Evolutionary conservation across 2,888 invertebrate genomes (phyloP).

Genomic region (Trichogramma dendrolimi): DNA sequence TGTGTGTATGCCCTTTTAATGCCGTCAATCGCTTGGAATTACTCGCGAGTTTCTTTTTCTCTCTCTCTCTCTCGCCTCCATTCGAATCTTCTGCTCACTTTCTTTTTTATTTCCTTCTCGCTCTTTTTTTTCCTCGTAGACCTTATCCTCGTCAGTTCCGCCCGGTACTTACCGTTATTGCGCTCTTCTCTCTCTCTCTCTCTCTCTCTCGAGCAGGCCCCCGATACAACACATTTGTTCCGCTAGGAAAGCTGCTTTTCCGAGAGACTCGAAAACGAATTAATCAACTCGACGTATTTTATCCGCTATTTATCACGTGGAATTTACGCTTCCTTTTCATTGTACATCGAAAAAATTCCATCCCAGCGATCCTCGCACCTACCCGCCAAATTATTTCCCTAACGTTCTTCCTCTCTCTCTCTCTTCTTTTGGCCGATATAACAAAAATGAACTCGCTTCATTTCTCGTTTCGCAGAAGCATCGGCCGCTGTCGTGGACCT

Average conservation of each 20-base stretch:
- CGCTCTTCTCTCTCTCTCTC: background rate
- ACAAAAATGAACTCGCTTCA: background rate
- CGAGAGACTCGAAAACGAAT: too few relatives aligned
- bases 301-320: too few relatives aligned
- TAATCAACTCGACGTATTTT: too few relatives aligned
- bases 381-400: too few relatives aligned
- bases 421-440: background rate
- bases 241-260: too few relatives aligned
- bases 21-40: slow-evolving; percentile 24
- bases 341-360: too few relatives aligned
- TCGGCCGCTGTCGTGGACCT: slow-evolving; percentile 57
- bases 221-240: too few relatives aligned
- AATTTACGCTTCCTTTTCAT: too few relatives aligned
- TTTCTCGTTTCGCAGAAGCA: slow-evolving; percentile 43
- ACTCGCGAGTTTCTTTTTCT: slow-evolving; percentile 21
- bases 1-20: slow-evolving; percentile 1
- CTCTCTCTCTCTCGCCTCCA: background rate
- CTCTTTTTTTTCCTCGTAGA: background rate
- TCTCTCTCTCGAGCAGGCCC: background rate
- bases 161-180: background rate
- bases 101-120: background rate
- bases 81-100: background rate
- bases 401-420: background rate
- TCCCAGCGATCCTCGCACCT: too few relatives aligned
- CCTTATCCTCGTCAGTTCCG: too few relatives aligned